Conservation (phyloP, 2,888 invertebrate genomes). For the Siphlonurus alternatus region DNA sequence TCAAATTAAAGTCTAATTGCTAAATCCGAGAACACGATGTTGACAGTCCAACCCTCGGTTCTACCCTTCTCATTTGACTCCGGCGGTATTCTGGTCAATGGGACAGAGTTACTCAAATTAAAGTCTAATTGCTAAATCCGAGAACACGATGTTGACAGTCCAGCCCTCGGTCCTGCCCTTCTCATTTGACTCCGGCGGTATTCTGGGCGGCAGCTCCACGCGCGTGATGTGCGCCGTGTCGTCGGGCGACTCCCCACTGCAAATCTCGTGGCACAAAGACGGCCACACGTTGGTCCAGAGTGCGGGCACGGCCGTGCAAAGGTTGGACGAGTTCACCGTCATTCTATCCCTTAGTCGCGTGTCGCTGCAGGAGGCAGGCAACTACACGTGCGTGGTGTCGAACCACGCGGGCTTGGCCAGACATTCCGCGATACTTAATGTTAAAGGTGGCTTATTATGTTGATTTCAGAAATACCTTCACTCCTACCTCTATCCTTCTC, state of each 20-base stretch:
- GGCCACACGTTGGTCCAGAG: slow-evolving; percentile 18
- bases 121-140: too few species aligned
- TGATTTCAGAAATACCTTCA: slow-evolving; percentile 16
- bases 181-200: slow-evolving; percentile 30
- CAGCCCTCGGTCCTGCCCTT: slow-evolving; percentile 36
- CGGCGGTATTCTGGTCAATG: too few species aligned
- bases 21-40: too few species aligned
- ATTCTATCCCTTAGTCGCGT: slow-evolving; percentile 30
- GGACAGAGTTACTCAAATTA: too few species aligned
- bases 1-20: too few species aligned
- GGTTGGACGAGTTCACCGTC: slow-evolving; percentile 29
- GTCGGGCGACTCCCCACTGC: slow-evolving; percentile 21
- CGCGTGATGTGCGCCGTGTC: slow-evolving; percentile 27
- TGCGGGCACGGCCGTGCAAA: slow-evolving; percentile 17
- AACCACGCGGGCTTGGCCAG: slow-evolving; percentile 37
- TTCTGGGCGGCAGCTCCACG: slow-evolving; percentile 33
- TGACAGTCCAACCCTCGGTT: too few species aligned
- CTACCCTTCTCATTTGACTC: too few species aligned
- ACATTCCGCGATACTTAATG: slow-evolving; percentile 34
- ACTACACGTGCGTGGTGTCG: slow-evolving; percentile 38
- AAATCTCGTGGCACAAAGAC: slow-evolving; percentile 31
- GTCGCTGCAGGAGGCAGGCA: slow-evolving; percentile 29
- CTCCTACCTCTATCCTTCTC: slow-evolving; percentile 18
- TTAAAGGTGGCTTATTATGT: slow-evolving; percentile 31
- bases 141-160: slow-evolving; percentile 23